Percentiles rank a stretch among this genome's conserved stretches.
These are phyloP conservation scores for Diadophis punctatus DNA, from an alignment of 2,113 vertebrate genomes.

Conservation along the genomic window DNA sequence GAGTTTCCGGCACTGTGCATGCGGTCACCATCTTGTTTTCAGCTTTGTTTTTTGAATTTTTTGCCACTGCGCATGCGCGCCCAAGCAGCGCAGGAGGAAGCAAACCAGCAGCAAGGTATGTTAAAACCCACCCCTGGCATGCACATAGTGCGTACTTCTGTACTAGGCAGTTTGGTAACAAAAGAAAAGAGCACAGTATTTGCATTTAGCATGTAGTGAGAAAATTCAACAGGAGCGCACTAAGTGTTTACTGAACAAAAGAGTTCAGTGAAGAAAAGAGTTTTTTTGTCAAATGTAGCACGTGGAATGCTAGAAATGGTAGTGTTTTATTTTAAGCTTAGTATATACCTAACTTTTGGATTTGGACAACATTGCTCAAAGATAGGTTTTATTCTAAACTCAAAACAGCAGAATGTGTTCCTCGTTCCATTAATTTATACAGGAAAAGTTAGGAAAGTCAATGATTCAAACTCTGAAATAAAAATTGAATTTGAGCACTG, in stretches of 20 bases:
- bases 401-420: not conserved
- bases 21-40: too few relatives aligned
- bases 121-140: not conserved
- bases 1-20: too few relatives aligned
- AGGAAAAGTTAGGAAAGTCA: not conserved
- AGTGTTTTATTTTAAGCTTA: not conserved
- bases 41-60: too few relatives aligned
- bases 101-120: too few relatives aligned
- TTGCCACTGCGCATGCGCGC: too few relatives aligned
- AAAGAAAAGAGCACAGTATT: not conserved
- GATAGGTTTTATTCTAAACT: not conserved
- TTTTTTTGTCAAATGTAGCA: not conserved
- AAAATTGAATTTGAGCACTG: not conserved
- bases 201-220: not conserved
- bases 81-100: too few relatives aligned
- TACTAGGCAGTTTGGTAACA: not conserved
- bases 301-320: not conserved
- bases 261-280: not conserved
- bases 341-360: not conserved
- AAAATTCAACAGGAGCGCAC: not conserved
- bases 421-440: not conserved
- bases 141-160: not conserved
- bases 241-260: not conserved
- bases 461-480: not conserved
- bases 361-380: not conserved